Conservation (phyloP, 2,888 invertebrate species). For the Lasioglossum oenotherae region DNA sequence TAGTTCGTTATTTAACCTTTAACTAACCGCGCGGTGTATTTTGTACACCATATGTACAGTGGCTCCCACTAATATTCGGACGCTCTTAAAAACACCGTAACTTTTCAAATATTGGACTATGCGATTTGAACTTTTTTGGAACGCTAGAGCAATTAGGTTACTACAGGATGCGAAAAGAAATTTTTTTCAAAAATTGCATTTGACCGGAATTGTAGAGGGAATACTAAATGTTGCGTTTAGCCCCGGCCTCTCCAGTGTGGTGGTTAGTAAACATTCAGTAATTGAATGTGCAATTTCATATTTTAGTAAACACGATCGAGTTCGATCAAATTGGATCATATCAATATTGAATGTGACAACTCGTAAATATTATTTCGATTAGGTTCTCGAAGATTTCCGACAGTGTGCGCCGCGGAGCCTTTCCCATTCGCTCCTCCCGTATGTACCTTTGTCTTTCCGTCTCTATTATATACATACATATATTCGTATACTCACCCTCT, state of each 20-base stretch:
- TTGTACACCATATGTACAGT: too few relatives aligned
- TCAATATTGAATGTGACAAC: not conserved
- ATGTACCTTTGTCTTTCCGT: not conserved
- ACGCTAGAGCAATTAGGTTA: too few relatives aligned
- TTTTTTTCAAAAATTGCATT: too few relatives aligned
- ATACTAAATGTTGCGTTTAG: too few relatives aligned
- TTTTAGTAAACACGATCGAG: not conserved
- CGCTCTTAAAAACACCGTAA: too few relatives aligned
- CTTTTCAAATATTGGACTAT: too few relatives aligned
- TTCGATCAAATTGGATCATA: not conserved
- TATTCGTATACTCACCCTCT: not conserved
- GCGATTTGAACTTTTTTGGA: too few relatives aligned
- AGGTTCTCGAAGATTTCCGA: not conserved
- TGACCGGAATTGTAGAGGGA: too few relatives aligned
- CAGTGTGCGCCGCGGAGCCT: not conserved
- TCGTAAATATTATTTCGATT: not conserved
- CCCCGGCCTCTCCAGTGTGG: not conserved
- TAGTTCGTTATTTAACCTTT: too few relatives aligned
- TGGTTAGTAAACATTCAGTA: not conserved
- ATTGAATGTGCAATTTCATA: not conserved
- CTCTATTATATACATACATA: not conserved
- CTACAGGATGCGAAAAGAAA: too few relatives aligned
- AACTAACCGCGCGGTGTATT: too few relatives aligned
- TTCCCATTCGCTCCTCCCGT: conserved; percentile 14
- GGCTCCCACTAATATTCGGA: too few relatives aligned